Evolutionary conservation across 2,113 vertebrate species (phyloP), one percentile per base, ranked within the genome.

Genomic region (Octodon degus): DNA sequence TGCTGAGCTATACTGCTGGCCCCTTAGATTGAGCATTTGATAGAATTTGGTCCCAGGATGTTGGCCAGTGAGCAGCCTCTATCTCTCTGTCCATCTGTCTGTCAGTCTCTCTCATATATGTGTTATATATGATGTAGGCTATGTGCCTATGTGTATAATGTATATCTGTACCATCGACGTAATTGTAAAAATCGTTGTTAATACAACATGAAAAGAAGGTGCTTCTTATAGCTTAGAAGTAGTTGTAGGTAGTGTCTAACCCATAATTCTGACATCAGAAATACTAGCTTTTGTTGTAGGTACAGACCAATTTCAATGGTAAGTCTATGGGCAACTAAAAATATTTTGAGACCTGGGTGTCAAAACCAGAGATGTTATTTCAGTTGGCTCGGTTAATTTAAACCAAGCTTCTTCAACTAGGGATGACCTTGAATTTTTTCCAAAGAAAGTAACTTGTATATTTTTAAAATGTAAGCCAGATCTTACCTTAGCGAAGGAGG

Each of bases 341-440:
- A 60, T 62, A 65, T 62, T 70, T 24, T 55, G 37, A 93, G 55
- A 80, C 5, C 67, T 92, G 14, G 17, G 55, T 95, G 96, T 95
- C 65, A 79, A 86, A 94, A 84, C 58, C 77, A 68, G 72, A 60
- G n/a, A n/a, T 62, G 20, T 63, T 74, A 89, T 94, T 94, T 93
- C 34, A 62, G 0, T 84, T 89, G 85, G 17, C 20, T 25, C 83
- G 67, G 34, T 62, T 92, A 43, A 72, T 70, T 85, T 68, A 65
- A 96, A 67, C 67, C 50, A 47, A 20, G 10, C 68, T 88, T 79
- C 22, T n/a, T 83, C 17, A 68, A 17, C 32, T 74, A 82, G 72
- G 19, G 65, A 67, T 63, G 63, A 87, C 32, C 30, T 88, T 67
- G 85, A 90, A 24, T 62, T 68, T 92, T 92, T 90, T 89, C 93